Conservation (phyloP, 2,113 vertebrate genomes). For the Macroglossus sobrinus region DNA sequence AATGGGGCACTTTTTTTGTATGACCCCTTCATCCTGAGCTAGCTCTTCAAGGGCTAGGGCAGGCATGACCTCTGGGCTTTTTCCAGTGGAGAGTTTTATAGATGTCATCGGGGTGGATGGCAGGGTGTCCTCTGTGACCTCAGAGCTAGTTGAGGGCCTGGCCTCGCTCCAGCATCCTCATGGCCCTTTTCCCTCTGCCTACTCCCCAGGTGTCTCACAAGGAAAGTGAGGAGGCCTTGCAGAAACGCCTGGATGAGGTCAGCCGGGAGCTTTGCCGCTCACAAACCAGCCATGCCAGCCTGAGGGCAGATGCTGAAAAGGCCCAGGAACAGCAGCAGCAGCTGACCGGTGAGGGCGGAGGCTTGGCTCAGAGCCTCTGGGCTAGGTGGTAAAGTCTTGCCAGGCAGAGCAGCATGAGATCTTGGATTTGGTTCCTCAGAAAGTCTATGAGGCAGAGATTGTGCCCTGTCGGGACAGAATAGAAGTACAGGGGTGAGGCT, state of each 20-base stretch:
- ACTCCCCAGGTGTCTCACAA: conserved; percentile 83
- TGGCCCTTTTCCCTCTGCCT: fast-evolving
- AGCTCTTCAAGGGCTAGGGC: not conserved
- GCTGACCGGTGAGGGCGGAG: conserved; percentile 78
- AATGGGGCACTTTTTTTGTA: not conserved
- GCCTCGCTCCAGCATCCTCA: not conserved
- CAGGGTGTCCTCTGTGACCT: no score
- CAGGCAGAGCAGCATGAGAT: no score
- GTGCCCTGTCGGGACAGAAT: fast-evolving
- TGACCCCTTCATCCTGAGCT: not conserved
- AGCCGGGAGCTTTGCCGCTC: conserved; percentile 88
- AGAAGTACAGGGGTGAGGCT: not conserved
- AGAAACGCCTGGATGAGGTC: conserved; percentile 92
- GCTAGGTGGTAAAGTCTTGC: not conserved
- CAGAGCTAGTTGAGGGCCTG: no score
- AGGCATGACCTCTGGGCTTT: not conserved
- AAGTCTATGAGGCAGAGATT: not conserved
- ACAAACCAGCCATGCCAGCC: conserved; percentile 85
- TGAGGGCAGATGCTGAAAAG: conserved; percentile 86
- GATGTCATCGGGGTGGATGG: fast-evolving
- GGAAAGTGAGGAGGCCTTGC: conserved; percentile 86
- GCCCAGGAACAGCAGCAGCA: conserved; percentile 86
- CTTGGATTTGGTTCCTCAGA: no score
- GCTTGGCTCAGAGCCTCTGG: fast-evolving
- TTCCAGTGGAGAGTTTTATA: not conserved